These are phyloP conservation scores for Labrus mixtus DNA, from an alignment of 2,113 vertebrate genomes.

Conservation along the genomic window DNA sequence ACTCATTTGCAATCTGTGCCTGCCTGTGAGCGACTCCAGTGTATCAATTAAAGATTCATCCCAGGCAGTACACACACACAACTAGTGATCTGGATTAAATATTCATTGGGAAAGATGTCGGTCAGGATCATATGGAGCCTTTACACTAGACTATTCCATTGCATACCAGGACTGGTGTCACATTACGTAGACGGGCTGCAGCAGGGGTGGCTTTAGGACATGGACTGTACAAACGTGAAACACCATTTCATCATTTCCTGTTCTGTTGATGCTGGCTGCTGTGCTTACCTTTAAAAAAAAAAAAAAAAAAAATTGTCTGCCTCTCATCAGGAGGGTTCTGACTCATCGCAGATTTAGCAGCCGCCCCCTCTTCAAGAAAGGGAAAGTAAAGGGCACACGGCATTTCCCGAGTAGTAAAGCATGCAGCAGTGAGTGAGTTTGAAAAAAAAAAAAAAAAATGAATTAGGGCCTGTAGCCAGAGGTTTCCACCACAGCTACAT, in stretches of 20 bases:
- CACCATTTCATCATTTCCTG: constrained; percentile 1
- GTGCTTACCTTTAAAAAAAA: neutral
- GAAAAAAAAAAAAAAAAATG: no score
- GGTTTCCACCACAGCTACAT: constrained; percentile 73
- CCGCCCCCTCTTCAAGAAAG: neutral
- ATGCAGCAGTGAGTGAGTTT: constrained; percentile 57
- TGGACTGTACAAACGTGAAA: constrained; percentile 11
- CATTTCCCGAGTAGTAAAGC: constrained; percentile 52
- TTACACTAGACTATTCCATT: constrained; percentile 31
- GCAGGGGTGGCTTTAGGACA: constrained; percentile 52
- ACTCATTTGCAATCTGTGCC: constrained; percentile 63
- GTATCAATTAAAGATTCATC: constrained; percentile 76
- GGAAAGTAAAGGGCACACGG: constrained; percentile 24
- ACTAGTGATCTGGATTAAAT: constrained; percentile 69
- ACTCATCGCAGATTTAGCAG: constrained; percentile 43
- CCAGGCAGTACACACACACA: constrained; percentile 61
- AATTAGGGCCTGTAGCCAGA: constrained; percentile 72
- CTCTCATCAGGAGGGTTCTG: constrained; percentile 32
- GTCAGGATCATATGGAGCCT: constrained; percentile 60
- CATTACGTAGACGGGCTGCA: constrained; percentile 18
- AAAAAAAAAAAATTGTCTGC: constrained; percentile 18
- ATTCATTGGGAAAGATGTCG: constrained; percentile 70
- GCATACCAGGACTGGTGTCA: neutral
- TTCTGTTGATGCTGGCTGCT: constrained; percentile 10
- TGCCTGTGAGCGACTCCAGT: constrained; percentile 57